Percentiles rank a stretch among this genome's conserved stretches.
phyloP scores from a whole-genome alignment of 2,888 invertebrate genomes.

The Cataglyphis altisquamis region DNA sequence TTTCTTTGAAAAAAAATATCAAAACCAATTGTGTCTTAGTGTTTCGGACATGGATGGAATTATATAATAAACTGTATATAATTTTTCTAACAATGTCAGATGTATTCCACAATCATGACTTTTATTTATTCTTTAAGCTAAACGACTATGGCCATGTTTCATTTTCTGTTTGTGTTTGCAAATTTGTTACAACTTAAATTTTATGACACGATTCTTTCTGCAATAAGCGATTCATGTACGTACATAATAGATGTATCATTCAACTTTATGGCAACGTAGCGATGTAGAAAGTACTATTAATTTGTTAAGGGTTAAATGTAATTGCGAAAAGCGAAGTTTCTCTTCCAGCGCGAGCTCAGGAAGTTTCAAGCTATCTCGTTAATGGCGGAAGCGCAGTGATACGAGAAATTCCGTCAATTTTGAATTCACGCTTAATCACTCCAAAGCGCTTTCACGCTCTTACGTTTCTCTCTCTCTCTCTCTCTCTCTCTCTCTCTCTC shows the following conservation, averaged over 20 bases:
- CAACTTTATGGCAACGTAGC: background rate
- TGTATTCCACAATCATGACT: background rate
- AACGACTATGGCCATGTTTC: background rate
- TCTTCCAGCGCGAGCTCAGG: slow-evolving; percentile 9
- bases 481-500: background rate
- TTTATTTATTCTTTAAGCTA: background rate
- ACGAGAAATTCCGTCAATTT: slow-evolving; percentile 51
- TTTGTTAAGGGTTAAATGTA: slow-evolving; percentile 46
- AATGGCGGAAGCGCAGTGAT: slow-evolving; percentile 39
- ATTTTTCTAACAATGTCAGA: background rate
- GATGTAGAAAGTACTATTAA: slow-evolving; percentile 29
- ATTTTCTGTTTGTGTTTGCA: background rate
- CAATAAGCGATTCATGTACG: background rate
- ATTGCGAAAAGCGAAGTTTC: slow-evolving; percentile 46
- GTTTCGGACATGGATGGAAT: background rate
- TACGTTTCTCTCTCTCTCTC: background rate
- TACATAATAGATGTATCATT: background rate
- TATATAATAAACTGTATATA: background rate
- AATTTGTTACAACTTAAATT: background rate
- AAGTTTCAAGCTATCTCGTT: slow-evolving; percentile 50
- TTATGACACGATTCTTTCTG: background rate
- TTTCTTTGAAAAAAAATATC: slow-evolving; percentile 1
- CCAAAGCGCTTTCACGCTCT: background rate
- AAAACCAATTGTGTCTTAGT: background rate
- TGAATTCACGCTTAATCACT: slow-evolving; percentile 35